These are phyloP conservation scores for Hedychridium roseum DNA, from an alignment of 2,888 invertebrate species.

Conservation along the genomic window DNA sequence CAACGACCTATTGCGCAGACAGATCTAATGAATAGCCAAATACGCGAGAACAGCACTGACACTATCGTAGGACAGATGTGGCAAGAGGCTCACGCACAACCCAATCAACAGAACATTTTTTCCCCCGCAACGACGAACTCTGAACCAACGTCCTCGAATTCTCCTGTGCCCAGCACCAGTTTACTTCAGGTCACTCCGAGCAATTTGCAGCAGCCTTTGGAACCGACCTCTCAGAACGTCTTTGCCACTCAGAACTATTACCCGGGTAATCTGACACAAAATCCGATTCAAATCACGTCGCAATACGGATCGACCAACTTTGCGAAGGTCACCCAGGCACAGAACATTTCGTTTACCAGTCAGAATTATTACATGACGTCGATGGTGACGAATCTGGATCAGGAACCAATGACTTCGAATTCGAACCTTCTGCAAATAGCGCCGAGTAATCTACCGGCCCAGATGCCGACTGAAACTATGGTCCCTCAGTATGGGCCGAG, in stretches of 20 bases:
- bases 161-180: constrained; percentile 19
- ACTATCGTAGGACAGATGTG: constrained; percentile 54
- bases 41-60: constrained; percentile 47
- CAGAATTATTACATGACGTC: too few species aligned
- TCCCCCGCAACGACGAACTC: constrained; percentile 1
- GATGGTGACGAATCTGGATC: too few species aligned
- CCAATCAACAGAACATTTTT: constrained; percentile 28
- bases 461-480: neutral
- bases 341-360: constrained; percentile 21
- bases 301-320: constrained; percentile 21
- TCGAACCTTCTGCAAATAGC: too few species aligned
- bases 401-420: too few species aligned
- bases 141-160: neutral
- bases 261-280: constrained; percentile 35
- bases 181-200: constrained; percentile 37
- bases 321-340: constrained; percentile 29
- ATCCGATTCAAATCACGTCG: constrained; percentile 25
- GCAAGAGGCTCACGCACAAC: constrained; percentile 48
- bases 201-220: constrained; percentile 33
- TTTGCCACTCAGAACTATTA: too few species aligned
- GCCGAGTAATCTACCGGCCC: too few species aligned
- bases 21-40: constrained; percentile 25
- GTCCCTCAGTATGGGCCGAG: neutral
- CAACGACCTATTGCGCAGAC: constrained; percentile 48
- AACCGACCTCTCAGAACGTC: too few species aligned